A percentile compares a stretch with the other conserved stretches of the same genome.
These are phyloP conservation scores for Psettodes erumei DNA, from an alignment of 2,113 vertebrate genomes.

Conservation along the genomic window DNA sequence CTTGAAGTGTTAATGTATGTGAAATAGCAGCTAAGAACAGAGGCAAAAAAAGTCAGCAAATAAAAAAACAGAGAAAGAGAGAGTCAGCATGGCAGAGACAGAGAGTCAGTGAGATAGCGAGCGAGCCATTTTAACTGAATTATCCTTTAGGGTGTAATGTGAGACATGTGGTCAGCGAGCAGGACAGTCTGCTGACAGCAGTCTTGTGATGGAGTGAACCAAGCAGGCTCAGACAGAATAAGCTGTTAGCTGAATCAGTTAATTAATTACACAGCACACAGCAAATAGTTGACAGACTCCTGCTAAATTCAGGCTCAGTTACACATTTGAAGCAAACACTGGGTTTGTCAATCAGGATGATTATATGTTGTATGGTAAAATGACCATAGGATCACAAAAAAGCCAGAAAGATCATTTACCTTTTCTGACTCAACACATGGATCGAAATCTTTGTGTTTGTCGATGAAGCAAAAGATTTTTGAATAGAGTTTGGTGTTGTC, in stretches of 20 bases:
- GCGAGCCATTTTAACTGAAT: conserved; percentile 58
- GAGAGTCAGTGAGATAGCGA: conserved; percentile 33
- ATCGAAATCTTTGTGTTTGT: not conserved
- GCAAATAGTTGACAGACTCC: conserved; percentile 17
- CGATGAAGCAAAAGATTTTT: not conserved
- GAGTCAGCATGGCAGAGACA: conserved; percentile 46
- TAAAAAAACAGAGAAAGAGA: conserved; percentile 15
- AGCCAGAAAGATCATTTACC: not conserved
- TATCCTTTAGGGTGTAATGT: conserved; percentile 66
- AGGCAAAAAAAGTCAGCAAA: conserved; percentile 40
- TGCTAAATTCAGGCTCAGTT: not conserved
- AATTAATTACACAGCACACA: conserved; percentile 32
- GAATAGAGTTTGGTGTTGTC: not conserved
- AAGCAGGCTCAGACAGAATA: conserved; percentile 49
- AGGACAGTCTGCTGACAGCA: conserved; percentile 76
- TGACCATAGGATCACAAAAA: not conserved
- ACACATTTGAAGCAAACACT: not conserved
- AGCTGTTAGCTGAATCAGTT: conserved; percentile 69
- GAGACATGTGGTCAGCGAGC: conserved; percentile 63
- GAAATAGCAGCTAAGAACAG: not conserved
- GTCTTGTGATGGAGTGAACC: conserved; percentile 74
- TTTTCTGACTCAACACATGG: not conserved
- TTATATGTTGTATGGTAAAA: not conserved
- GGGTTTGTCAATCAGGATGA: not conserved
- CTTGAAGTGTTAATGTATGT: not conserved